Evolutionary conservation across 2,113 vertebrate genomes (phyloP).

Genomic region (Cricetomys ansorgei): DNA sequence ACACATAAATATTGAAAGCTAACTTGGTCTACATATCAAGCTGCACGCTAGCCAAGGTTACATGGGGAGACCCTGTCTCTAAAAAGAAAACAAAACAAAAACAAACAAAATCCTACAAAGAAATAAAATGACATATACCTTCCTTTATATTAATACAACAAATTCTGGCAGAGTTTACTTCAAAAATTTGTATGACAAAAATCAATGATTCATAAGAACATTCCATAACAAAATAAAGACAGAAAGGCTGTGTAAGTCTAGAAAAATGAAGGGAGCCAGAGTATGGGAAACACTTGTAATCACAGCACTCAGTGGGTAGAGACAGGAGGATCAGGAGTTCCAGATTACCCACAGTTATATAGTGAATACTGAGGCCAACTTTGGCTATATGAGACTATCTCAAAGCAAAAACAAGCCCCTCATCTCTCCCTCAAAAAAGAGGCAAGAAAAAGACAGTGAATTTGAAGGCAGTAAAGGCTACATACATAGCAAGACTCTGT

Average conservation of each 20-base stretch:
- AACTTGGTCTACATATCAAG: not conserved
- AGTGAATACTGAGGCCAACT: not conserved
- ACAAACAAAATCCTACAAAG: not conserved
- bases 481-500: not conserved
- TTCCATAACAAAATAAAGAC: constrained; percentile 49
- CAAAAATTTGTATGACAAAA: constrained; percentile 47
- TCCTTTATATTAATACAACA: constrained; percentile 19
- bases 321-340: not conserved
- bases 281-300: too few relatives aligned
- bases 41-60: not conserved
- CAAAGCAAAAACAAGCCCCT: not conserved
- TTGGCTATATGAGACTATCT: not conserved
- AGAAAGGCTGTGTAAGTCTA: constrained; percentile 21
- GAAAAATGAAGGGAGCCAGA: too few relatives aligned
- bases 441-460: not conserved
- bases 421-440: too few relatives aligned
- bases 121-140: constrained; percentile 2
- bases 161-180: constrained; percentile 47
- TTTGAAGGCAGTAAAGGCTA: not conserved
- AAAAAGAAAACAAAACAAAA: not conserved
- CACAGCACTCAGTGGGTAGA: too few relatives aligned
- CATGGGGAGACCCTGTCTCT: not conserved
- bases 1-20: not conserved
- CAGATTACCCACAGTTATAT: not conserved
- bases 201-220: constrained; percentile 47